Evolutionary conservation across 2,888 invertebrate species (phyloP).

Genomic region (Chromoteleia sp.): DNA sequence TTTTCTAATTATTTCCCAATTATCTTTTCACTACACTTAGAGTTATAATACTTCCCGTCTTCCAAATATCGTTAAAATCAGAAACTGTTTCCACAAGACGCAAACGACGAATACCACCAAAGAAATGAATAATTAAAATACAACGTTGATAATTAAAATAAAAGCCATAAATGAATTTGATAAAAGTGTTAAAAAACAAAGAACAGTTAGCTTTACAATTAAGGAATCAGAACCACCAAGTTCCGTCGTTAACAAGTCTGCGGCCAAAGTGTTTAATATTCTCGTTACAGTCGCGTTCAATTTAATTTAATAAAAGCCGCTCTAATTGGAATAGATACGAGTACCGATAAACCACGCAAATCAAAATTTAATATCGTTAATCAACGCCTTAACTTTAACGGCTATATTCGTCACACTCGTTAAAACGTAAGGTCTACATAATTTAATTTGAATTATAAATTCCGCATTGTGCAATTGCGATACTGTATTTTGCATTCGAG

Average conservation of each 20-base stretch:
- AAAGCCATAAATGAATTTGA: background rate
- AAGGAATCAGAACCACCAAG: no score
- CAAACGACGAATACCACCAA: no score
- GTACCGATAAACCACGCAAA: constrained; percentile 22
- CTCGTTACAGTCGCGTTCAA: constrained; percentile 24
- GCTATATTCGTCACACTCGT: background rate
- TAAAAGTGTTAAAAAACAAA: background rate
- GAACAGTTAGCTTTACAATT: background rate
- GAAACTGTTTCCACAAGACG: no score
- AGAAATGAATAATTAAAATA: background rate
- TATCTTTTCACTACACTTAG: no score
- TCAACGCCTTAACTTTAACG: constrained; percentile 32
- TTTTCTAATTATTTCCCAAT: no score
- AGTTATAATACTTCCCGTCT: no score
- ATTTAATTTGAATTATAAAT: constrained; percentile 33
- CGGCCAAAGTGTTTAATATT: constrained; percentile 19
- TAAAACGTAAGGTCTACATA: constrained; percentile 10
- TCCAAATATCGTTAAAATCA: no score
- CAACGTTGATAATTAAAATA: background rate
- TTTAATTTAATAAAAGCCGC: constrained; percentile 44
- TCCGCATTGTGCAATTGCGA: constrained; percentile 12
- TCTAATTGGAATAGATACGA: constrained; percentile 31
- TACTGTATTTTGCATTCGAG: constrained; percentile 16
- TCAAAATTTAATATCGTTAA: constrained; percentile 43
- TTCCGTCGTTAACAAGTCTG: constrained; percentile 15